These are phyloP conservation scores for Phengaris alcon DNA, from an alignment of 2,888 invertebrate species.

Conservation along the genomic window DNA sequence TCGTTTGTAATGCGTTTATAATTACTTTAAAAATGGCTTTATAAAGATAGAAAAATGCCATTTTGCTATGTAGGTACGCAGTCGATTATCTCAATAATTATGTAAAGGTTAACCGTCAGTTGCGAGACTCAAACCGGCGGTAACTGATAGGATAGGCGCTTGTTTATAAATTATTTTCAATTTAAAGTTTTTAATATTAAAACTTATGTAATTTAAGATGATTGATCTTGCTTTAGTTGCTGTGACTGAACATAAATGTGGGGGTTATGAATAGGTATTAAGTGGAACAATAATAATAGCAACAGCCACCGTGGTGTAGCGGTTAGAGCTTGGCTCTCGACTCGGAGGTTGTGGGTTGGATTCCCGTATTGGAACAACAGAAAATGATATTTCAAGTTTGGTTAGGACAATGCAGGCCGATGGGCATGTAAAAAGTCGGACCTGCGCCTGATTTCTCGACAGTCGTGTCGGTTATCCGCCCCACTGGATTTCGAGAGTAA, in stretches of 20 bases:
- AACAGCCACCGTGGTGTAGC: no score
- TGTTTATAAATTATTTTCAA: conserved; percentile 39
- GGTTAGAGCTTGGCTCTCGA: no score
- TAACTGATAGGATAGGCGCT: conserved; percentile 27
- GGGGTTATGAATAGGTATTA: no score
- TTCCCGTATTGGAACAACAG: no score
- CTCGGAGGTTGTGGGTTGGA: no score
- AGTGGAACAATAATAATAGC: no score
- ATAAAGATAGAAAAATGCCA: conserved; percentile 23
- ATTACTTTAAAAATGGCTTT: conserved; percentile 16
- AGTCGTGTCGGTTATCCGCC: no score
- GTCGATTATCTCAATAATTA: conserved; percentile 39
- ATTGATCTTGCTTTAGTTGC: not conserved
- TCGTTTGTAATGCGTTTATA: conserved; percentile 11
- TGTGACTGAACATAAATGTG: not conserved
- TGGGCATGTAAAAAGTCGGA: no score
- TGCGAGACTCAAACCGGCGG: conserved; percentile 37
- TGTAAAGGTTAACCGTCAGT: conserved; percentile 36
- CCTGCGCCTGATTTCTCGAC: no score
- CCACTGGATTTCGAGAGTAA: no score
- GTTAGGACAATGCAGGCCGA: no score
- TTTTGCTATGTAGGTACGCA: conserved; percentile 31
- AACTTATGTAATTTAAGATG: not conserved
- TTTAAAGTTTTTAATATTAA: not conserved
- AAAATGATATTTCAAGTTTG: no score